Base-by-base conservation (phyloP, 1,140 invertebrate species). In the Drosophila teissieri region DNA sequence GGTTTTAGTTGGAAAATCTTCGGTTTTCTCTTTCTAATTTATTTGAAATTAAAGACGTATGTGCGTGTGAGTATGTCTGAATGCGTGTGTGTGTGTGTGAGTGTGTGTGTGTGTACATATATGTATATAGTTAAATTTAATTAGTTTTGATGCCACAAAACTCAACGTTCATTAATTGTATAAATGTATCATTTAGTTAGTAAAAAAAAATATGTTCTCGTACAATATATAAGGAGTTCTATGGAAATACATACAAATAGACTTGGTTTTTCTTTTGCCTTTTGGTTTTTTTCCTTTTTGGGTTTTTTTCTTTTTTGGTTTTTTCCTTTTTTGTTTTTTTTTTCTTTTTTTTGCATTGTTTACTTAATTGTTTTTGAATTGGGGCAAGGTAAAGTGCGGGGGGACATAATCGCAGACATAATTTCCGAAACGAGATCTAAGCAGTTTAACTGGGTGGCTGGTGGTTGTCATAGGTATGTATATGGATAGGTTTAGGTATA, bases 191-290 rank as follows among this genome's bases (percentile, higher is more conserved):
- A 64, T 65, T 65, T 63, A 36, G 34, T 69, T 36, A 70, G 61
- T 69, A 69, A 46, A 70, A 70, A 69, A 65, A 70, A 52, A 70
- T 31, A 54, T 68, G 39, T 54, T 69, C 15, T 45, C 64, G 68
- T 56, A 40, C 46, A 34, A 69, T 39, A 69, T 68, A 48, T 34
- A 57, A 36, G 61, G 65, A 70, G 49, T 63, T 73, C 67, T 73
- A 60, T 62, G 69, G 72, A 73, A 73, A 62, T 73, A 73, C 69
- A 54, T 74, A 74, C 64, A 70, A 62, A 49, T 48, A 68, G 78
- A 61, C 46, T 73, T 73, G 53, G 42, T 45, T 36, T 73, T 31
- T 8, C 27, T 48, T 27, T 27, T 10, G 7, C 11, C 11, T 17
- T 34, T 17, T 17, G 0, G 2, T 15, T 37, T 56, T 45, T 46